A percentile compares a stretch with the other conserved stretches of the same genome.
These are phyloP conservation scores for Ctenopoma kingsleyae DNA, from an alignment of 2,797 vertebrate species.

Conservation along the genomic window DNA sequence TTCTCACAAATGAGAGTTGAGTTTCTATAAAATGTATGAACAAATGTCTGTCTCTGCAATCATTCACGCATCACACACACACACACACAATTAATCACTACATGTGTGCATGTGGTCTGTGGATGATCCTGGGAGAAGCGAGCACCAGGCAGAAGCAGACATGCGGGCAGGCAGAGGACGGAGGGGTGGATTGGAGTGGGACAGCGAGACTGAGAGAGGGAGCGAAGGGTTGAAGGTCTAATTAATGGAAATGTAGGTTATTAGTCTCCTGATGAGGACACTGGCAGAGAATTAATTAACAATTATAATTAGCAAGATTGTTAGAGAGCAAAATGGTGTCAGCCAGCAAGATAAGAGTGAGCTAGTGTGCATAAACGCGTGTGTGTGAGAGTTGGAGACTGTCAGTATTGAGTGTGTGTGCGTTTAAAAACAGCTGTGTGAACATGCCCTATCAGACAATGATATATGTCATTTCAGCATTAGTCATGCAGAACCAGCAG, in stretches of 20 bases:
- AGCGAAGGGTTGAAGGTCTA: conserved; percentile 88
- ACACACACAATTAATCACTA: conserved; percentile 56
- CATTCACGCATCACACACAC: too few species aligned
- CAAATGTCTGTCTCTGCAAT: conserved; percentile 28
- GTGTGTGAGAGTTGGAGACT: conserved; percentile 42
- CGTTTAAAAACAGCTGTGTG: conserved; percentile 53
- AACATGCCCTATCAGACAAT: conserved; percentile 67
- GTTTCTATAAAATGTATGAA: not conserved
- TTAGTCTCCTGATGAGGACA: conserved; percentile 90
- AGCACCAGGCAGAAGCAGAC: conserved; percentile 50
- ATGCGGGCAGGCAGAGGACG: conserved; percentile 54
- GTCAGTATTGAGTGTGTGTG: conserved; percentile 45
- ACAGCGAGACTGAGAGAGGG: conserved; percentile 72
- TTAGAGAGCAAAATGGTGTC: conserved; percentile 90
- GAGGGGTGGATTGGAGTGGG: conserved; percentile 73
- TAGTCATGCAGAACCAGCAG: conserved; percentile 70
- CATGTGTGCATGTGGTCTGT: conserved; percentile 37
- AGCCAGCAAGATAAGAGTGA: conserved; percentile 78
- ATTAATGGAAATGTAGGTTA: conserved; percentile 91
- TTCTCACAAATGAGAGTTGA: not conserved
- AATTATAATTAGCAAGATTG: conserved; percentile 92
- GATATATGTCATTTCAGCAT: conserved; percentile 75
- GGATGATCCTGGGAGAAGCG: conserved; percentile 36
- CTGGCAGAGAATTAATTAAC: conserved; percentile 90
- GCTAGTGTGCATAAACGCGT: conserved; percentile 56